Conservation (phyloP, 2,888 invertebrate genomes). For the Rosalia funebris region DNA sequence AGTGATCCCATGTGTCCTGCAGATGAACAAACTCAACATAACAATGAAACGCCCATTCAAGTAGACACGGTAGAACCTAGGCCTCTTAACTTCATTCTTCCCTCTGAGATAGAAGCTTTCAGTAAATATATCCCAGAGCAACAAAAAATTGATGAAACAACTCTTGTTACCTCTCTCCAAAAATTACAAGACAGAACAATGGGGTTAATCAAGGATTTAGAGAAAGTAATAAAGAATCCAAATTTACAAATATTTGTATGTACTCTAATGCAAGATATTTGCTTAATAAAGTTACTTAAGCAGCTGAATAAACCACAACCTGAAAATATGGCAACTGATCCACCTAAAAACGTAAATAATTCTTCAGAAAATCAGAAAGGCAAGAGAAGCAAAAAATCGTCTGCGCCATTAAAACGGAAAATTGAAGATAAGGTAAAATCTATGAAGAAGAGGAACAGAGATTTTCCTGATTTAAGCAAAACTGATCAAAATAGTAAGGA, state of each 20-base stretch:
- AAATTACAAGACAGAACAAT: slow-evolving; percentile 28
- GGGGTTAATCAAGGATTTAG: slow-evolving; percentile 26
- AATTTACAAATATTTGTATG: slow-evolving; percentile 46
- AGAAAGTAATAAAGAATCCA: slow-evolving; percentile 38
- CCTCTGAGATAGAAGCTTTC: background rate
- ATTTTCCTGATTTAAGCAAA: background rate
- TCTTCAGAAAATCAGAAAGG: background rate
- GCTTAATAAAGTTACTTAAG: slow-evolving; percentile 47
- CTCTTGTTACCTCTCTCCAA: background rate
- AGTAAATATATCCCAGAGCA: background rate
- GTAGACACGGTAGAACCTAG: background rate
- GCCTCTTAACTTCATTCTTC: background rate
- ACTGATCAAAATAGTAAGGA: background rate
- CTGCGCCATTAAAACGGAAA: slow-evolving; percentile 11
- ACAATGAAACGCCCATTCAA: background rate
- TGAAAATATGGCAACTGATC: background rate
- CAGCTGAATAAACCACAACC: slow-evolving; percentile 40
- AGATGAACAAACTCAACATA: slow-evolving; percentile 24
- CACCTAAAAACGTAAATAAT: background rate
- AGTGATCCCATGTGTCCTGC: slow-evolving; percentile 25
- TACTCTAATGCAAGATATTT: slow-evolving; percentile 49
- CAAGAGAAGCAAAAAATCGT: slow-evolving; percentile 13
- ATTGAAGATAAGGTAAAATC: slow-evolving; percentile 1
- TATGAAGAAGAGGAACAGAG: background rate
- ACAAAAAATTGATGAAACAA: background rate